Conservation (phyloP, 2,113 vertebrate genomes). For the Glaucidium brasilianum region DNA sequence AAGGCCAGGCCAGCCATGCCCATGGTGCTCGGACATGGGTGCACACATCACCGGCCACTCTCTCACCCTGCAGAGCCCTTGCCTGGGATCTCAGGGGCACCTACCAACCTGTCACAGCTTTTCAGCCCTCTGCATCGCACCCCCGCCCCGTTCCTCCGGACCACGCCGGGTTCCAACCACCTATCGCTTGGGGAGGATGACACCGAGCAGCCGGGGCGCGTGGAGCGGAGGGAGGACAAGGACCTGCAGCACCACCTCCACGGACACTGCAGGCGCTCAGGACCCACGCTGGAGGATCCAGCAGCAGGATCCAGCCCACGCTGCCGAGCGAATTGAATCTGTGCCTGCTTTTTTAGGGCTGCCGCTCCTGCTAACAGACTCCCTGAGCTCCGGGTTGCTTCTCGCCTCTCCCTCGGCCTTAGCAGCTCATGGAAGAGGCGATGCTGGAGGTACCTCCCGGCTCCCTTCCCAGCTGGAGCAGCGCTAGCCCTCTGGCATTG, state of each 20-base stretch:
- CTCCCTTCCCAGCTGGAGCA: background rate
- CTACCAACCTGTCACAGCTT: no score
- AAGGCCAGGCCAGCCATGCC: background rate
- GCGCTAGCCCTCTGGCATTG: rapidly evolving
- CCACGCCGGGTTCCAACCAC: background rate
- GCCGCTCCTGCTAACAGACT: background rate
- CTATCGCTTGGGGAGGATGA: rapidly evolving
- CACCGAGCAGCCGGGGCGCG: rapidly evolving
- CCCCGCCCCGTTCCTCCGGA: background rate
- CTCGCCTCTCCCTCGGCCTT: background rate
- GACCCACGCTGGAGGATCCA: background rate
- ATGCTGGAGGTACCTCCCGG: background rate
- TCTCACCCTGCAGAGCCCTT: no score
- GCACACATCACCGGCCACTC: rapidly evolving
- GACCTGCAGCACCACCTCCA: background rate
- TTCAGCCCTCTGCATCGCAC: background rate
- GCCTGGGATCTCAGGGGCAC: background rate
- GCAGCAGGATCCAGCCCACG: slow-evolving; percentile 34
- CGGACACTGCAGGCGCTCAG: background rate
- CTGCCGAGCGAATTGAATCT: background rate
- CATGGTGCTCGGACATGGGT: rapidly evolving
- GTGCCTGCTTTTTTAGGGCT: background rate
- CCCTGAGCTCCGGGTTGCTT: background rate
- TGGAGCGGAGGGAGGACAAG: background rate
- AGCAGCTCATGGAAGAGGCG: background rate